Base-by-base conservation (phyloP, 2,797 vertebrate species). In the Florisuga fusca region DNA sequence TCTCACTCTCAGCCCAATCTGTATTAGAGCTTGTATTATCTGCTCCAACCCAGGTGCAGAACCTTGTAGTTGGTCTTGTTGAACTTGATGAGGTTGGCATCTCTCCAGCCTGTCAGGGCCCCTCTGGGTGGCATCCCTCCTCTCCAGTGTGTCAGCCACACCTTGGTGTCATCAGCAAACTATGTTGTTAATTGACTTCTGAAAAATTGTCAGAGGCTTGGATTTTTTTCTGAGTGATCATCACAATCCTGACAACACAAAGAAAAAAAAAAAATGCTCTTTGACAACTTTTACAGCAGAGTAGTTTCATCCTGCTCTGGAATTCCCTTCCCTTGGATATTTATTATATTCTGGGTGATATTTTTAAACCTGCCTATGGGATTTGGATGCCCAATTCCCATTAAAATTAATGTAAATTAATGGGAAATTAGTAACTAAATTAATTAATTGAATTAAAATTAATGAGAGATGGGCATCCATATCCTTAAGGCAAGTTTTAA, bases 381-480 rank as follows among this genome's bases (percentile, higher is more conserved):
- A 94, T 85, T 90, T 92, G 79, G 84, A 94, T 94, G 66, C 95
- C 90, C 54, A 89, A 89, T 84, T 95, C 82, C 87, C 84, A 94
- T 92, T 91, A 95, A 96, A 96, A 96, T 94, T 68, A 91, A 92
- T 55, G 55, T 81, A 84, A 93, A 90, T 94, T 94, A 94, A 95
- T 22, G 55, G 87, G 36, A 96, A 95, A 95, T 69, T 58, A 92
- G 51, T 48, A 95, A 90, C 50, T 55, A 94, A 94, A 94, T 95
- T 95, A 95, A 95, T 94, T 96, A 95, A 95, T 67, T 92, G 64
- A 83, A 83, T 95, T 87, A 94, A 94, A 95, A 92, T 93, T 95
- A 96, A 95, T 96, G 90, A 95, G 81, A 74, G 25, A 48, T 92
- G 93, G 89, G 94, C 64, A 84, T 84, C 92, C 75, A 69, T 62